phyloP scores from a whole-genome alignment of 2,113 vertebrate genomes.

The Rhinoptilus africanus region DNA sequence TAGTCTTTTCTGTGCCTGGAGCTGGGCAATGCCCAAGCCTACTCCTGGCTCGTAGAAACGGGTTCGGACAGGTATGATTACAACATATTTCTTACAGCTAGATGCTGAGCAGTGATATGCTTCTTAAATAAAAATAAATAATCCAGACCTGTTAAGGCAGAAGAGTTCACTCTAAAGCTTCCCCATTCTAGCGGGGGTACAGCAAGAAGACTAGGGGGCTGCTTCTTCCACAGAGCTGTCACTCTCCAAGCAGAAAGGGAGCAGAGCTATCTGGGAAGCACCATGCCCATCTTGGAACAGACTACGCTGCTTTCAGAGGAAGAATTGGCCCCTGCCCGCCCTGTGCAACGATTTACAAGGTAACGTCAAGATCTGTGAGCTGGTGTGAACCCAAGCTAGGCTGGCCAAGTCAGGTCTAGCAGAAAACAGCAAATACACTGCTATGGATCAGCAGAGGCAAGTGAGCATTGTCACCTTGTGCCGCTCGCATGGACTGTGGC shows the following conservation, averaged over 20 bases:
- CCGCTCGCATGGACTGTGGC: rapidly evolving
- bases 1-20: rapidly evolving
- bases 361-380: neutral
- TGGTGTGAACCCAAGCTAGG: neutral
- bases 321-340: neutral
- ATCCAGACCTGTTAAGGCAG: neutral
- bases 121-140: neutral
- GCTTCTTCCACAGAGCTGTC: neutral
- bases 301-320: neutral
- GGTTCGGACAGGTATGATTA: neutral
- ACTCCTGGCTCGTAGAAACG: neutral
- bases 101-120: neutral
- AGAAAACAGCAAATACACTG: neutral
- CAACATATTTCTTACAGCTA: neutral
- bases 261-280: neutral
- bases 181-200: too few species aligned
- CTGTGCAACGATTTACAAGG: neutral
- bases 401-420: neutral
- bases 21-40: neutral
- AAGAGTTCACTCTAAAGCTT: neutral
- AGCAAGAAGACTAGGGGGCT: neutral
- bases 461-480: neutral
- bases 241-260: neutral
- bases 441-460: neutral
- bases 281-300: rapidly evolving